phyloP scores from a whole-genome alignment of 2,888 invertebrate species.

The Cheilosia vulpina region DNA sequence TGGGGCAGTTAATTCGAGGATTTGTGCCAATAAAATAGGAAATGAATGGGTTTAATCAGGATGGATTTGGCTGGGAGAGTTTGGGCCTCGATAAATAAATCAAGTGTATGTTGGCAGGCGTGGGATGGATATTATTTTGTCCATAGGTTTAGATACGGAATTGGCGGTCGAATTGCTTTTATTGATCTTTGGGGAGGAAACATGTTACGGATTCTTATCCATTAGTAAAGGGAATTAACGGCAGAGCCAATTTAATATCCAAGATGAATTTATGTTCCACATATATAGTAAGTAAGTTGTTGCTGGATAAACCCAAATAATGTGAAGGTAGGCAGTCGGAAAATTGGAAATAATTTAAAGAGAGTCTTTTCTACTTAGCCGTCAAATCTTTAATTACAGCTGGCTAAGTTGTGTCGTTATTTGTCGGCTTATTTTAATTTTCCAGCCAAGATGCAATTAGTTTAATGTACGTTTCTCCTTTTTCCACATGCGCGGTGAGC shows the following conservation, averaged over 20 bases:
- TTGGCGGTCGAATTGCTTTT: neutral
- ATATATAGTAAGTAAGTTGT: too few species aligned
- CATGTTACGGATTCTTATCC: neutral
- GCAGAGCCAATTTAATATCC: neutral
- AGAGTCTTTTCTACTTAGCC: too few species aligned
- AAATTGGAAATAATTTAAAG: too few species aligned
- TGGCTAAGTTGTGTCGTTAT: too few species aligned
- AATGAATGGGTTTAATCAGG: slow-evolving; percentile 54
- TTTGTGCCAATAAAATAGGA: slow-evolving; percentile 68
- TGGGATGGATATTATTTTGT: neutral
- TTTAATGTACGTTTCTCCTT: too few species aligned
- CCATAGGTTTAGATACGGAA: neutral
- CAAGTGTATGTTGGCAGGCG: slow-evolving; percentile 55
- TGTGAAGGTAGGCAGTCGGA: too few species aligned
- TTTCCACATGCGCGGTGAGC: too few species aligned
- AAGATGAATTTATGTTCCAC: neutral
- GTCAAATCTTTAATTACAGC: too few species aligned
- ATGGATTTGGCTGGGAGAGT: slow-evolving; percentile 45
- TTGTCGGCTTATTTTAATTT: too few species aligned
- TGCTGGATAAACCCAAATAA: too few species aligned
- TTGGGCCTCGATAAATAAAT: slow-evolving; percentile 56
- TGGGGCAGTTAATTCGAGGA: slow-evolving; percentile 68
- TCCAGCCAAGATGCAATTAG: too few species aligned
- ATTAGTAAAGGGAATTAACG: neutral
- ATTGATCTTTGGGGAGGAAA: neutral